phyloP scores from a whole-genome alignment of 2,888 invertebrate species.

The Acleris sparsana region DNA sequence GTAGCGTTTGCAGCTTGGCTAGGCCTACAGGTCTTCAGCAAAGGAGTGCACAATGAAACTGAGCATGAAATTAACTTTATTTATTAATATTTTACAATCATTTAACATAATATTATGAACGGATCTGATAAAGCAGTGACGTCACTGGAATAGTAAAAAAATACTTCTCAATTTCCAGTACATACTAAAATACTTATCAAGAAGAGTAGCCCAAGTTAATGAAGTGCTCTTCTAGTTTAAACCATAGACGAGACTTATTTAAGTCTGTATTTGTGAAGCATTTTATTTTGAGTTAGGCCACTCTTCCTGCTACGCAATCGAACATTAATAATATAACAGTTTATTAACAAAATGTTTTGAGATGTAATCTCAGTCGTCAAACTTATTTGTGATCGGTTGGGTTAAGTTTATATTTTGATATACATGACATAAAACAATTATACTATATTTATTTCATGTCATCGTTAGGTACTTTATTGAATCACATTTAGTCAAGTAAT shows the following conservation, averaged over 20 bases:
- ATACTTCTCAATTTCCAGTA: conserved; percentile 5
- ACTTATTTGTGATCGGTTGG: background rate
- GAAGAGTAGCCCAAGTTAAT: background rate
- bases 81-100: conserved; percentile 37
- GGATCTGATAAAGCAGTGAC: conserved; percentile 26
- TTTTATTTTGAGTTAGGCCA: background rate
- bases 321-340: conserved; percentile 14
- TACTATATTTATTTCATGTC: conserved; percentile 1
- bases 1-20: too few relatives aligned
- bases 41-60: conserved; percentile 6
- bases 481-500: conserved; percentile 1
- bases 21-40: too few relatives aligned
- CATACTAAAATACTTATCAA: background rate
- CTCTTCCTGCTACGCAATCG: conserved; percentile 11
- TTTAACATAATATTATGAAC: conserved; percentile 26
- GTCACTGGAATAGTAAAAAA: conserved; percentile 27
- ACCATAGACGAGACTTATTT: too few relatives aligned
- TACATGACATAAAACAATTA: background rate
- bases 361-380: conserved; percentile 43
- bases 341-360: conserved; percentile 20
- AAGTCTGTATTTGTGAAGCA: too few relatives aligned
- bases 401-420: conserved; percentile 3
- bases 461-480: background rate
- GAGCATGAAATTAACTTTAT: conserved; percentile 30
- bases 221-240: background rate